Percentiles rank a stretch among this genome's conserved stretches.
phyloP scores from a whole-genome alignment of 2,888 invertebrate species.

The Helobdella robusta region DNA sequence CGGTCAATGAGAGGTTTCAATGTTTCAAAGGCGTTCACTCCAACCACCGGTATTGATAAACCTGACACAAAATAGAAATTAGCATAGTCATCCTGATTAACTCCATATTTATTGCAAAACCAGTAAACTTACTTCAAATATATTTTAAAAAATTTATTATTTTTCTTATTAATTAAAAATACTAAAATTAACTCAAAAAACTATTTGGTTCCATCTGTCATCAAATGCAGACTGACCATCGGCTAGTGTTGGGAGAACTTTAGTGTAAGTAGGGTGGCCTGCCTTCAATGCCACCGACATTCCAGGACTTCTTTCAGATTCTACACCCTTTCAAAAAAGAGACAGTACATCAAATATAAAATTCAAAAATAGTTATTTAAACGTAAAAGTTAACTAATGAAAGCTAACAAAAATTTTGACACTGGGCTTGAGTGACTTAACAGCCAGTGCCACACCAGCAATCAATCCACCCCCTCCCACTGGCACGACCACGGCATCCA shows the following conservation, averaged over 20 bases:
- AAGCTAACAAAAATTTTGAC: conserved; percentile 73
- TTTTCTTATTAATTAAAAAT: not conserved
- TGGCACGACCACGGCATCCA: conserved; percentile 81
- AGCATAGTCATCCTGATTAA: too few species aligned
- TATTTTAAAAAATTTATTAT: too few species aligned
- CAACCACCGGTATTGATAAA: conserved; percentile 75
- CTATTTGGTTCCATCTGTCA: too few species aligned
- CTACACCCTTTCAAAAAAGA: conserved; percentile 60
- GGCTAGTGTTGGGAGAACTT: conserved; percentile 66
- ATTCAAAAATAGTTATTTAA: not conserved
- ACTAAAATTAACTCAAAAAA: too few species aligned
- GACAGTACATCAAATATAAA: conserved; percentile 10
- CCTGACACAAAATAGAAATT: conserved; percentile 37
- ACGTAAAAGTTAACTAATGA: not conserved
- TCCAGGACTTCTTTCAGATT: conserved; percentile 81
- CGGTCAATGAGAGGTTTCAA: conserved; percentile 66
- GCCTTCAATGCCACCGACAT: conserved; percentile 65
- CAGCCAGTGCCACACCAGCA: conserved; percentile 78
- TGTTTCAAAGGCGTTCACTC: conserved; percentile 72
- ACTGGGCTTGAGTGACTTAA: conserved; percentile 73
- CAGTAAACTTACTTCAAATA: too few species aligned
- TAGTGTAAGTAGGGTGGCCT: conserved; percentile 61
- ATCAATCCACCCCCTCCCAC: conserved; percentile 88
- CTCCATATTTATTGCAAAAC: too few species aligned
- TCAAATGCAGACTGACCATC: conserved; percentile 59